Conservation (phyloP, 2,888 invertebrate species). For the Polydrusus tereticollis region DNA sequence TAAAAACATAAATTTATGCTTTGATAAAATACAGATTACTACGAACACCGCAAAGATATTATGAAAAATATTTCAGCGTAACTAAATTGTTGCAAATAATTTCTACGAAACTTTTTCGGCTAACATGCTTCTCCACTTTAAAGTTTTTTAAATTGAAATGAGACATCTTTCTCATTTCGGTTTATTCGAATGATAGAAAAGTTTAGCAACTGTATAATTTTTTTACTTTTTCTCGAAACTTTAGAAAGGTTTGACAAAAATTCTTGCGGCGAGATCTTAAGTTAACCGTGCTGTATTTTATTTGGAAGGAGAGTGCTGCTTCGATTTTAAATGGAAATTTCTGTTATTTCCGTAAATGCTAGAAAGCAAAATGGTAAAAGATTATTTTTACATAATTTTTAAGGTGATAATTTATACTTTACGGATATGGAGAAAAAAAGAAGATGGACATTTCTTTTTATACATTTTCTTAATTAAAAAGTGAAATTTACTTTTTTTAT, state of each 20-base stretch:
- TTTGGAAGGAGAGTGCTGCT: background rate
- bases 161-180: slow-evolving; percentile 51
- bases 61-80: slow-evolving; percentile 36
- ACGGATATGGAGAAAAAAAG: no score
- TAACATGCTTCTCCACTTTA: slow-evolving; percentile 56
- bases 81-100: slow-evolving; percentile 42
- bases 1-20: background rate
- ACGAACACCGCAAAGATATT: slow-evolving; percentile 14
- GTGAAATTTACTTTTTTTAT: no score
- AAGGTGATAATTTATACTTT: no score
- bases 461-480: no score
- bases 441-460: no score
- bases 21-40: background rate
- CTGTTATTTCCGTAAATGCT: background rate
- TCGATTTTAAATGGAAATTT: background rate
- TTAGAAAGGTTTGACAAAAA: slow-evolving; percentile 34
- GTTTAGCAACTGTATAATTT: slow-evolving; percentile 55
- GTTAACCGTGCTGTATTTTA: slow-evolving; percentile 27
- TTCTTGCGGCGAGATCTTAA: slow-evolving; percentile 26
- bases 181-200: slow-evolving; percentile 56
- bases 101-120: slow-evolving; percentile 49
- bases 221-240: slow-evolving; percentile 40
- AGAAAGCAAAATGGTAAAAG: background rate
- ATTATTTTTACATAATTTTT: background rate
- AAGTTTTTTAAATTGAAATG: slow-evolving; percentile 55